These are phyloP conservation scores for Tipula vernalis DNA, from an alignment of 2,888 invertebrate genomes.

Conservation along the genomic window DNA sequence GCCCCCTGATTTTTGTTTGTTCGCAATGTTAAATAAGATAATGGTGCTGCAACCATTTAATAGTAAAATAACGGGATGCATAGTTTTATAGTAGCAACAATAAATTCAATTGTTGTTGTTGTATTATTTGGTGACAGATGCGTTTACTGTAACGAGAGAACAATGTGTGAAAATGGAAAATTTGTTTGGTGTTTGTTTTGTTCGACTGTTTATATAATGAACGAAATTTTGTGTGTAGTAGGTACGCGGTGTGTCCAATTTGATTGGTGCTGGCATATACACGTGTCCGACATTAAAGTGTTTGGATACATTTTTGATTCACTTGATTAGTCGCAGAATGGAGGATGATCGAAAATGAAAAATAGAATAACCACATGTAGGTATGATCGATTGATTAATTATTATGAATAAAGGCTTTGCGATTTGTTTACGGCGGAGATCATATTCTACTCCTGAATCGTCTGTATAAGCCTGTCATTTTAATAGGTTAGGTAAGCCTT, in stretches of 20 bases:
- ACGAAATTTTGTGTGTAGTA: background rate
- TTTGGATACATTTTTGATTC: background rate
- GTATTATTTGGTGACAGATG: background rate
- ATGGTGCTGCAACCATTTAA: background rate
- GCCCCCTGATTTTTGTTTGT: background rate
- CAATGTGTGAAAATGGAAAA: background rate
- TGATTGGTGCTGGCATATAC: background rate
- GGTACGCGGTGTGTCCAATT: background rate
- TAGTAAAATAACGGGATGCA: background rate
- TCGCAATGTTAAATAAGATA: too few species aligned
- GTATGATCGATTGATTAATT: too few species aligned
- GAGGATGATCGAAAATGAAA: too few species aligned
- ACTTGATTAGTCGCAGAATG: background rate
- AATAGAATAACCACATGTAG: too few species aligned
- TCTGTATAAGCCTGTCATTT: too few species aligned
- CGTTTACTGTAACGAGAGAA: background rate
- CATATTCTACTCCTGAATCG: too few species aligned
- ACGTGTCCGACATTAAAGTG: background rate
- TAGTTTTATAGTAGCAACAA: background rate
- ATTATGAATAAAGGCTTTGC: too few species aligned
- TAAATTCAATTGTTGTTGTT: background rate
- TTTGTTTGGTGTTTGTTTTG: background rate
- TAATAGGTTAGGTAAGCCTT: too few species aligned
- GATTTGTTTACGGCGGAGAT: too few species aligned
- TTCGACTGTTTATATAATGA: background rate